A percentile compares a stretch with the other conserved stretches of the same genome.
Evolutionary conservation across 1,140 invertebrate species (phyloP).

Genomic region (Anastrepha ludens): DNA sequence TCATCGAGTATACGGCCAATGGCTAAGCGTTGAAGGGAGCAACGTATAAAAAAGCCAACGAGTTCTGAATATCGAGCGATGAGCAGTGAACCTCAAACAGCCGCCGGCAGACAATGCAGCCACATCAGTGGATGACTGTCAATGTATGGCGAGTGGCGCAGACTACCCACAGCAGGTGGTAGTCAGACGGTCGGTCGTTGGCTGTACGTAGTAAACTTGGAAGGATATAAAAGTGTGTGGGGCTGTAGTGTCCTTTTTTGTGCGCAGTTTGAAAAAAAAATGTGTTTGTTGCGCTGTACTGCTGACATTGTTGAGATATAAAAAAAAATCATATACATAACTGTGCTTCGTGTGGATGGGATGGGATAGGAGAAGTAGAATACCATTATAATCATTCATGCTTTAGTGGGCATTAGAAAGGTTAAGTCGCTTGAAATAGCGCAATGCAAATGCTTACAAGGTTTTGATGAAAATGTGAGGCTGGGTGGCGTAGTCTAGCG

Average conservation of each 20-base stretch:
- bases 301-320: constrained; percentile 31
- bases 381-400: constrained; percentile 54
- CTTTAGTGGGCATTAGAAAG: constrained; percentile 52
- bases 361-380: background rate
- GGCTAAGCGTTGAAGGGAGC: background rate
- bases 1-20: constrained; percentile 32
- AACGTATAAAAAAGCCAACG: background rate
- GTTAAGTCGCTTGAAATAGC: constrained; percentile 53
- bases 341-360: background rate
- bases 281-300: background rate
- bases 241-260: constrained; percentile 11
- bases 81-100: constrained; percentile 45
- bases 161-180: constrained; percentile 38
- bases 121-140: constrained; percentile 34
- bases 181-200: constrained; percentile 31
- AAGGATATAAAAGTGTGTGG: constrained; percentile 14
- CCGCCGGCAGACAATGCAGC: constrained; percentile 35
- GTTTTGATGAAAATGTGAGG: background rate
- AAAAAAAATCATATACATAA: background rate
- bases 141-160: background rate
- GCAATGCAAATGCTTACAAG: background rate
- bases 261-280: background rate
- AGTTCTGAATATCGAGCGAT: constrained; percentile 32
- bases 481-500: background rate
- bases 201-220: background rate